phyloP scores from a whole-genome alignment of 2,888 invertebrate species.

The Apomyelois bistriatella region DNA sequence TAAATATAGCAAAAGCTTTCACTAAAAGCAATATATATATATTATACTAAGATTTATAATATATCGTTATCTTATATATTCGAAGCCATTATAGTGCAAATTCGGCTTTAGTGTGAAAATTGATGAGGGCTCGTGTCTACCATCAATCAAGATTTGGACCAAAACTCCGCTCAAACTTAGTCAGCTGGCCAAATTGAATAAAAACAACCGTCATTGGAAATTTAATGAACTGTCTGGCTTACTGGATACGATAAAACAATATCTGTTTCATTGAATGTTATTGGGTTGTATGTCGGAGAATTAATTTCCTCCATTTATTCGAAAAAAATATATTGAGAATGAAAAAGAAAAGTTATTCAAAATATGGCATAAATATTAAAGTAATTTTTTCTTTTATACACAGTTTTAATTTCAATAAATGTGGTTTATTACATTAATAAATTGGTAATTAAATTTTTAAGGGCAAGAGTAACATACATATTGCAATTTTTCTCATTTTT shows the following conservation, averaged over 20 bases:
- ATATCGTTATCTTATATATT: slow-evolving; percentile 18
- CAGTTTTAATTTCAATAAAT: too few relatives aligned
- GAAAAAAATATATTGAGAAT: neutral
- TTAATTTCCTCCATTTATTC: neutral
- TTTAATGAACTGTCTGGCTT: slow-evolving; percentile 16
- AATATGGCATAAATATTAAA: too few relatives aligned
- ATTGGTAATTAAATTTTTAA: too few relatives aligned
- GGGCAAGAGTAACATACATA: too few relatives aligned
- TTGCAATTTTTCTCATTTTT: too few relatives aligned
- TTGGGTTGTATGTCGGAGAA: neutral
- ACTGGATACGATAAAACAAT: slow-evolving; percentile 11
- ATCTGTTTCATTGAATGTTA: slow-evolving; percentile 4
- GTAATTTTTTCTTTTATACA: too few relatives aligned
- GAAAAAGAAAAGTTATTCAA: neutral
- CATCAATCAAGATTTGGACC: slow-evolving; percentile 72
- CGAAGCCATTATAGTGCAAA: slow-evolving; percentile 54
- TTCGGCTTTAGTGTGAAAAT: slow-evolving; percentile 53
- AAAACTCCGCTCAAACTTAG: slow-evolving; percentile 51
- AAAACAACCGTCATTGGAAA: slow-evolving; percentile 42
- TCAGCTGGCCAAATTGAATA: slow-evolving; percentile 62
- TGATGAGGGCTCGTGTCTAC: slow-evolving; percentile 58
- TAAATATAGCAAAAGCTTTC: too few relatives aligned
- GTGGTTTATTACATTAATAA: too few relatives aligned
- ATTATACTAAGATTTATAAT: neutral
- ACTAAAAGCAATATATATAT: neutral